These are phyloP conservation scores for Tetragonisca angustula DNA, from an alignment of 2,888 invertebrate genomes.

Conservation along the genomic window DNA sequence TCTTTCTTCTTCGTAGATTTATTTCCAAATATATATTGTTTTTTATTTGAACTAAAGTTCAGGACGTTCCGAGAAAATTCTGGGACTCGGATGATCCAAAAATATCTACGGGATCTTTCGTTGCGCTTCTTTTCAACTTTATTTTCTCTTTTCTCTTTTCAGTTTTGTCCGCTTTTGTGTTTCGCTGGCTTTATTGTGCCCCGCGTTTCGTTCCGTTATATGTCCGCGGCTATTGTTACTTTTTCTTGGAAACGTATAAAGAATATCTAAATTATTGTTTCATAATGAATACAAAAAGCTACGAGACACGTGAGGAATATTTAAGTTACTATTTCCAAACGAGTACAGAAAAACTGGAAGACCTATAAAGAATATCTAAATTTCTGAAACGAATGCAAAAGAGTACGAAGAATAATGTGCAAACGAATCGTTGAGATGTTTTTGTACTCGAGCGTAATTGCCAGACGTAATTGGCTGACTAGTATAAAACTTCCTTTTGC, in stretches of 20 bases:
- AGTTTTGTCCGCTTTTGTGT: background rate
- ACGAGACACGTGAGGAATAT: no score
- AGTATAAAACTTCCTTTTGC: conserved; percentile 55
- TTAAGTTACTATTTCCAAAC: no score
- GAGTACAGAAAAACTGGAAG: no score
- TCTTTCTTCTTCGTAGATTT: conserved; percentile 7
- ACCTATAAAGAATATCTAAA: background rate
- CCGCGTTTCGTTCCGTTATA: background rate
- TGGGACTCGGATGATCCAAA: conserved; percentile 6
- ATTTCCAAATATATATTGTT: background rate
- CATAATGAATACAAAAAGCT: no score
- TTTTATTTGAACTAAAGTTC: conserved; percentile 23
- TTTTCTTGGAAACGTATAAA: background rate
- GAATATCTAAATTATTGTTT: background rate
- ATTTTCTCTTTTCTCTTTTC: background rate
- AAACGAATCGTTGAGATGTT: background rate
- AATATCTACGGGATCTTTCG: conserved; percentile 27
- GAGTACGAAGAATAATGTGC: conserved; percentile 1
- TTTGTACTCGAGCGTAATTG: background rate
- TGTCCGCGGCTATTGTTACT: background rate
- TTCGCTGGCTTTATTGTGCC: background rate
- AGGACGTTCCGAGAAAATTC: conserved; percentile 19
- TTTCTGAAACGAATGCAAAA: background rate
- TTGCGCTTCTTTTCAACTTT: background rate
- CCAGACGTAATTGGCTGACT: conserved; percentile 8